A percentile compares a stretch with the other conserved stretches of the same genome.
phyloP scores from a whole-genome alignment of 2,888 invertebrate species.

The Crocallis elinguaria region DNA sequence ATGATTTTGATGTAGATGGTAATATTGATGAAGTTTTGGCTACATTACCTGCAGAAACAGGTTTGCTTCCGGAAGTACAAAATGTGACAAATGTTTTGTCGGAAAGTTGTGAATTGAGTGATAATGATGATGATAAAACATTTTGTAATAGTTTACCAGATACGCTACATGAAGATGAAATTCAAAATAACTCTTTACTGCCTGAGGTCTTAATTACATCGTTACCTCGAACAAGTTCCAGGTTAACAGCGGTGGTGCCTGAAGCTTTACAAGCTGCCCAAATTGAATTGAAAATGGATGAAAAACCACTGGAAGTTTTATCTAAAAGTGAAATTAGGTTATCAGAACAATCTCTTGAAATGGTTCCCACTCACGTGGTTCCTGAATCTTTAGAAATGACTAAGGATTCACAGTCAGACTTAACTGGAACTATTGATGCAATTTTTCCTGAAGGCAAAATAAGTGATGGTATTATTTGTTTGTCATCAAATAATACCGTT shows the following conservation, averaged over 20 bases:
- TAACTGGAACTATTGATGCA: constrained; percentile 4
- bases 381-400: background rate
- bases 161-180: background rate
- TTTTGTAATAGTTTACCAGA: background rate
- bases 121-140: background rate
- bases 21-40: constrained; percentile 4
- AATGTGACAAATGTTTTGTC: background rate
- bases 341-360: background rate
- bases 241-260: background rate
- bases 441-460: background rate
- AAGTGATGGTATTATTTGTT: background rate
- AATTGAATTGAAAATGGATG: constrained; percentile 5
- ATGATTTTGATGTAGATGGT: constrained; percentile 51
- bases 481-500: background rate
- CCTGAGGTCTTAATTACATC: background rate
- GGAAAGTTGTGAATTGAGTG: too few relatives aligned
- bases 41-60: background rate
- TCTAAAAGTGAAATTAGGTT: background rate
- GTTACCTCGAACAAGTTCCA: background rate
- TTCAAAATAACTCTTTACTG: background rate
- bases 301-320: background rate
- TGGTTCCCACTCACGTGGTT: background rate
- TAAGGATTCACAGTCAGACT: constrained; percentile 3
- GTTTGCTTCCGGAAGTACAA: background rate
- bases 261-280: background rate